Base-by-base conservation (phyloP, 2,113 vertebrate species). In the Trogon melanurus region DNA sequence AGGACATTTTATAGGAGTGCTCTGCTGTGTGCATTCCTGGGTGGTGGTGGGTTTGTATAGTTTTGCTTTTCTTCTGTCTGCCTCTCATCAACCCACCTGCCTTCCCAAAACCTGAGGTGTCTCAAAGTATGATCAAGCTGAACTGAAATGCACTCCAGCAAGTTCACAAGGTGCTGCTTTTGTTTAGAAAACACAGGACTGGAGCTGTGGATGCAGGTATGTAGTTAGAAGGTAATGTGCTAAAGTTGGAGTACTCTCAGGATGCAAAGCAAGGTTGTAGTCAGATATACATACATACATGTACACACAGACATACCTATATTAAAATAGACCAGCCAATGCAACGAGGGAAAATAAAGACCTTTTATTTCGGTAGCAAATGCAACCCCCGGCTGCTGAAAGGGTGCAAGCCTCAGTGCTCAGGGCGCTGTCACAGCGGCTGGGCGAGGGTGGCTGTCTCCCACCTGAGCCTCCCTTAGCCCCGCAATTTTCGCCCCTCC, bases 71-170 rank as follows among this genome's bases (percentile, higher is more conserved):
- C 29, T 36, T 20, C 57, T 18, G 12, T 2, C 64, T 27, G 23
- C 20, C 26, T 32, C 20, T 18, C 45, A 16, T 51, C 50, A 0
- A 61, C 25, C 20, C 56, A 6, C 7, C 53, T 18, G 32, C 85
- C 53, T 22, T 16, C 62, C n/a, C 32, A 5, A 29, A 23, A 11
- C 11, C 1, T 0, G 3, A 1, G 3, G 53, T 15, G 47, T 21
- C 62, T 44, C 15, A 23, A 41, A 81, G 41, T 47, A 14, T 41
- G 2, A n/a, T 10, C n/a, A 10, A 9, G 10, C 23, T 22, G 57
- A 21, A 18, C 50, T 38, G 72, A 38, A 44, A 21, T 2, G 15
- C 19, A 1, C 32, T 30, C 34, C 78, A 10, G 53, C 29, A 50
- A 14, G 16, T 5, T 51, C 74, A 11, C 34, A 5, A 38, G 27